These are phyloP conservation scores for Cephalopholis sonnerati DNA, from an alignment of 2,113 vertebrate species.

Conservation along the genomic window DNA sequence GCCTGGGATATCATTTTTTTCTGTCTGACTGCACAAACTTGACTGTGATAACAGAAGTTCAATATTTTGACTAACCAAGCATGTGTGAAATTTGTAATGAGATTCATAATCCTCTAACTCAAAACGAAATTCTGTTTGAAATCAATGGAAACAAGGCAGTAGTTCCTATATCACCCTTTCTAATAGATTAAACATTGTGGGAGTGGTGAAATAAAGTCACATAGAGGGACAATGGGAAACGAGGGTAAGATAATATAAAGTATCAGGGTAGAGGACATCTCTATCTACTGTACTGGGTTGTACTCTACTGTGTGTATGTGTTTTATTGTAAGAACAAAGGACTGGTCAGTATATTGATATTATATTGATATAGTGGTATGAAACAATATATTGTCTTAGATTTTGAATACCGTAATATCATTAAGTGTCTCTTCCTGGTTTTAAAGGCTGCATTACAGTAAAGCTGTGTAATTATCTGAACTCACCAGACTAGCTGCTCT, in stretches of 20 bases:
- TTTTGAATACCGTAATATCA: too few relatives aligned
- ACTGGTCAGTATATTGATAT: too few relatives aligned
- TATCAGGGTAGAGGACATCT: not conserved
- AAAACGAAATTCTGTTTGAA: slow-evolving; percentile 80
- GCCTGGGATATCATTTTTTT: slow-evolving; percentile 80
- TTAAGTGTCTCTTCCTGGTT: too few relatives aligned
- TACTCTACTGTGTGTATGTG: not conserved
- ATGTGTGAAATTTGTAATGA: slow-evolving; percentile 87
- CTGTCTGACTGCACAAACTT: slow-evolving; percentile 74
- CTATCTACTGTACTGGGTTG: not conserved
- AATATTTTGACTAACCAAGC: slow-evolving; percentile 90
- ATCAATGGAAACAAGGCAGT: slow-evolving; percentile 76
- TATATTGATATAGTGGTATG: too few relatives aligned
- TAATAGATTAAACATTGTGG: not conserved
- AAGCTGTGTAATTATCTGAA: too few relatives aligned
- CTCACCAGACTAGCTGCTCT: too few relatives aligned
- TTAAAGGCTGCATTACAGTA: too few relatives aligned
- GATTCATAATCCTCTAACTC: slow-evolving; percentile 86
- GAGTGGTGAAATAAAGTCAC: not conserved
- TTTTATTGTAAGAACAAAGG: not conserved
- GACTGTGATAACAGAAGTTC: slow-evolving; percentile 78
- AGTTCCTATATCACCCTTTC: slow-evolving; percentile 14
- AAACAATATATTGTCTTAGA: too few relatives aligned
- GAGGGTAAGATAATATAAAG: not conserved
- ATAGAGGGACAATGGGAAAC: slow-evolving; percentile 3